Evolutionary conservation across 2,797 vertebrate genomes (phyloP), one percentile per base, ranked within the genome.

Genomic region (Melanotaenia parkinsoni): DNA sequence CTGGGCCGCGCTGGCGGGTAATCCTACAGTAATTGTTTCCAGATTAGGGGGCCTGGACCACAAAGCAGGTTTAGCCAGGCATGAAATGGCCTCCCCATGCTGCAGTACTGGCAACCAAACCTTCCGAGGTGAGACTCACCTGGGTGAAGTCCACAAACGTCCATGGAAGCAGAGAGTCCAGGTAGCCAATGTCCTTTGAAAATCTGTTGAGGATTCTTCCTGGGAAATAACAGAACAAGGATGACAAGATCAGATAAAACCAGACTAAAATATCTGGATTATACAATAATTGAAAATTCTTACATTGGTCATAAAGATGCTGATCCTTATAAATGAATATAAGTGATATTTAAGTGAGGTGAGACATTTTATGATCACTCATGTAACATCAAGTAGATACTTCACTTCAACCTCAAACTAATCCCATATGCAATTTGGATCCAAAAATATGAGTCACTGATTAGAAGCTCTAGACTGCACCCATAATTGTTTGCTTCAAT

Each of bases 141-240:
- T 98, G 97, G 86, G 95, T 75, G 30, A 99, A 99, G 93, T 99
- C 98, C 92, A 97, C 92, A 95, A 97, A 96, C 0, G 97, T 98
- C 94, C 96, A 90, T 1, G 97, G 96, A 81, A 98, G 95, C 80
- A 97, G 90, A 60, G 97, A 97, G 92, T 99, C 98, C 95, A 99
- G 93, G 70, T 98, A 96, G 86, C 97, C 97, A 63, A 97, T 95
- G 94, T 98, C 97, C 93, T 98, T 98, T 76, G 97, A 97, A 92
- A 99, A 99, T 85, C 98, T 96, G 93, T 94, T 94, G 80, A 94
- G 93, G 85, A 95, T 92, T 86, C 93, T 90, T 85, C 93, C 94
- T 94, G 76, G 66, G 51, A 79, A 86, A 84, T 65, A 86, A 73
- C 45, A 71, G 30, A 64, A 83, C 69, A 85, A 67, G 85, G 77